Conservation (phyloP, 2,888 invertebrate species). For the Lepetodrilus schrolli region DNA sequence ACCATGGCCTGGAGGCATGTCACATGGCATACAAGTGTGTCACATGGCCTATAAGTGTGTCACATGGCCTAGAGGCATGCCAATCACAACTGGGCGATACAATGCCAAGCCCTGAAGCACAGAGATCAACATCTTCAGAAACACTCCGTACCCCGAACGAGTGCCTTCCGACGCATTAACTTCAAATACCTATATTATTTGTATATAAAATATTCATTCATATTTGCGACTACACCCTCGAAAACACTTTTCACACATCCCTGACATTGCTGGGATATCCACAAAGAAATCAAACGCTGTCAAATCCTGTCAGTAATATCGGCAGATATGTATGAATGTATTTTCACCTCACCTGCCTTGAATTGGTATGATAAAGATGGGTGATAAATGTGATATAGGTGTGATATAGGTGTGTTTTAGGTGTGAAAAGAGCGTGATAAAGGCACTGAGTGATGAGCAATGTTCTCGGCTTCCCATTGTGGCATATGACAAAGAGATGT, state of each 20-base stretch:
- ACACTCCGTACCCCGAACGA: background rate
- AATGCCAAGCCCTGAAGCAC: slow-evolving; percentile 10
- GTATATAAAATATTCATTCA: background rate
- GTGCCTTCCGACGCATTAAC: slow-evolving; percentile 9
- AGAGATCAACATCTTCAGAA: background rate
- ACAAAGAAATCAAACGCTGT: background rate
- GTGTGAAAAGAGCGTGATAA: no score
- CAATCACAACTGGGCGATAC: no score
- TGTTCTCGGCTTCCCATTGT: no score
- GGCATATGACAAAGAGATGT: no score
- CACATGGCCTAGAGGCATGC: no score
- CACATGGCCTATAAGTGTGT: no score
- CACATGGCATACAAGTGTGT: no score
- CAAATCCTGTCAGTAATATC: background rate
- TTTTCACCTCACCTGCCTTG: background rate
- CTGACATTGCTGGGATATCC: background rate
- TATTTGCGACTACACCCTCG: slow-evolving; percentile 5
- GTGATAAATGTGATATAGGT: background rate
- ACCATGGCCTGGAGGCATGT: no score
- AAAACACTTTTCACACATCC: background rate
- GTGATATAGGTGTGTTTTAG: background rate
- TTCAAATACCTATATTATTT: background rate
- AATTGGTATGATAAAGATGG: background rate
- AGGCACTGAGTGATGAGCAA: no score
- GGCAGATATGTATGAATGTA: background rate